These are phyloP conservation scores for Psittacula derbiana DNA, from an alignment of 2,797 vertebrate genomes.

Conservation along the genomic window DNA sequence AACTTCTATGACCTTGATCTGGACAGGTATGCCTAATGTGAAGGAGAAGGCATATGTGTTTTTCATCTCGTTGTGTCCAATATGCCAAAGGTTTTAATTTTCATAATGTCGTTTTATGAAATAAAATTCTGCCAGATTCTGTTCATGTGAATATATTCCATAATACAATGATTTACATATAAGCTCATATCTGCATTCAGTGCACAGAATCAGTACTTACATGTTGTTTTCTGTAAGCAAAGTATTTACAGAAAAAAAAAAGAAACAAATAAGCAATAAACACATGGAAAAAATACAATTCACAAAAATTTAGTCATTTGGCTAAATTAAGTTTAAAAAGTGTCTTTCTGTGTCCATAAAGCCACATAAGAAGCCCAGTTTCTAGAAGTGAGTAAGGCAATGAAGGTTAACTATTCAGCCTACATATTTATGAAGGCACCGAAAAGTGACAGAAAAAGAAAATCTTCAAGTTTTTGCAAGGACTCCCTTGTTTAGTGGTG, in stretches of 20 bases:
- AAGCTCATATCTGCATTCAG: neutral
- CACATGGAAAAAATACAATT: rapidly evolving
- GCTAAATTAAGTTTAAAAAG: neutral
- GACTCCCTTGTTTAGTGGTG: neutral
- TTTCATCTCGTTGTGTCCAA: neutral
- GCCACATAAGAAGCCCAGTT: neutral
- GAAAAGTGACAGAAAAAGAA: neutral
- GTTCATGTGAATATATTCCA: neutral
- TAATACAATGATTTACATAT: neutral
- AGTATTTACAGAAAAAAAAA: neutral
- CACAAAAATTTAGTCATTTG: neutral
- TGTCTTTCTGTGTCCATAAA: neutral
- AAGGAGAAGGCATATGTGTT: neutral
- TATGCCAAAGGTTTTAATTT: neutral
- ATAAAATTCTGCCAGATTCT: neutral
- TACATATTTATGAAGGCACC: neutral
- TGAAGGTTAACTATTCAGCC: neutral
- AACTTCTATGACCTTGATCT: neutral
- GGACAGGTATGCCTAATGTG: neutral
- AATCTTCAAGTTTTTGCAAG: neutral
- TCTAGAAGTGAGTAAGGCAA: neutral
- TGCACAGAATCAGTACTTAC: neutral
- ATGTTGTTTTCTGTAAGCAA: neutral
- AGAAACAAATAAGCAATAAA: neutral
- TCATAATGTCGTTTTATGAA: neutral